These are phyloP conservation scores for Blastomussa wellsi DNA, from an alignment of 92 coral and sea anemone species.

Conservation along the genomic window DNA sequence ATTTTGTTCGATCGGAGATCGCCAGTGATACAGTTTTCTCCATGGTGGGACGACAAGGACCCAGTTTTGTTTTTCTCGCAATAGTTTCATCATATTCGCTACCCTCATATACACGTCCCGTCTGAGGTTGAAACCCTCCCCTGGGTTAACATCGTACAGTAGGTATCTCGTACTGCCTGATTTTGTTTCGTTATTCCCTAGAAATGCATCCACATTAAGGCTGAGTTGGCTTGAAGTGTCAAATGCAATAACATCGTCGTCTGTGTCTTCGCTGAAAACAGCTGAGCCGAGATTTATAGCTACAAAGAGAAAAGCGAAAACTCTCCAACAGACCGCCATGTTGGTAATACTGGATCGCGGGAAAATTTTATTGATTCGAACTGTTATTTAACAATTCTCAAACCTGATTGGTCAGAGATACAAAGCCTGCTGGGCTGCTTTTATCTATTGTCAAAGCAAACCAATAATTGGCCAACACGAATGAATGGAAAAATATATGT, in stretches of 20 bases:
- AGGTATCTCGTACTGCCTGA: slow-evolving; percentile 64
- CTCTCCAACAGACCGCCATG: slow-evolving; percentile 4
- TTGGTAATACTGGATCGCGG: slow-evolving; percentile 11
- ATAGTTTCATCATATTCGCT: slow-evolving; percentile 81
- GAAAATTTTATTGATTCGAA: background rate
- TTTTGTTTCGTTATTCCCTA: slow-evolving; percentile 47
- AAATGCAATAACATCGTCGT: slow-evolving; percentile 72
- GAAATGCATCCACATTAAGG: slow-evolving; percentile 61
- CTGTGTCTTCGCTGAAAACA: slow-evolving; percentile 37
- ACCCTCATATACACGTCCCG: slow-evolving; percentile 95
- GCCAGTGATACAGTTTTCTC: slow-evolving; percentile 96
- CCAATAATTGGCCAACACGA: slow-evolving; percentile 29
- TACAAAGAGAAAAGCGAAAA: background rate
- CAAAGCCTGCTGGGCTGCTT: background rate
- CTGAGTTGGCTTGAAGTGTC: slow-evolving; percentile 66
- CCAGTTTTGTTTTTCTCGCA: slow-evolving; percentile 88
- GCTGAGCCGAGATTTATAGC: background rate
- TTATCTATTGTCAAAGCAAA: background rate
- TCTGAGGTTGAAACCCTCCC: slow-evolving; percentile 94
- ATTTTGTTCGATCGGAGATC: slow-evolving; percentile 79
- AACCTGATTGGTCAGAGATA: slow-evolving; percentile 25
- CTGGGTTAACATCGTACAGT: slow-evolving; percentile 96
- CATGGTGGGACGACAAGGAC: slow-evolving; percentile 96
- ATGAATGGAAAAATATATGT: background rate
- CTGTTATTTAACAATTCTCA: background rate